Evolutionary conservation across 2,113 vertebrate genomes (phyloP), one percentile per base, ranked within the genome.

Genomic region (Hirundichthys speculiger): DNA sequence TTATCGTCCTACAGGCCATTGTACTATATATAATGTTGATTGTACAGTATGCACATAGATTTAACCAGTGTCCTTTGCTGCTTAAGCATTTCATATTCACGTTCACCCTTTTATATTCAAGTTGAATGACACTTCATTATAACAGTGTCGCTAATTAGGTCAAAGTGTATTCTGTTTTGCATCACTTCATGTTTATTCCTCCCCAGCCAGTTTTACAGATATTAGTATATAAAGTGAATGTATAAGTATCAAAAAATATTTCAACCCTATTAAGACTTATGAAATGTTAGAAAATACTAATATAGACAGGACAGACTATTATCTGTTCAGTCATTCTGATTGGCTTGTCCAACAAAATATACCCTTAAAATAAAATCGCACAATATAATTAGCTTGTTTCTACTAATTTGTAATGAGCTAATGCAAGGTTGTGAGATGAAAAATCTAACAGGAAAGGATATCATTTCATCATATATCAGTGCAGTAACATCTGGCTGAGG

Each of bases 401-500:
- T 64, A 22, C 63, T 34, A 43, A 66, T 75, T 63, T 75, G 45
- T 45, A 40, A 73, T 52, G 30, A 67, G 71, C 65, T 76, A 51
- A 62, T 69, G 69, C 56, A 50, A 72, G 13, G 22, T 42, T 27
- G 20, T 15, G 49, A 73, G 76, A 81, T 80, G 76, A 74, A 61
- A 76, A 9, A 59, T 53, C 25, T 62, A 39, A 58, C 52, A 62
- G 18, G 66, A 79, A 52, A 65, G 56, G 61, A 75, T 86, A 73
- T 47, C 27, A 63, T 82, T 84, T 84, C 61, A 72, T 84, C 62
- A 73, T 80, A 66, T 80, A 73, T 85, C 56, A 77, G 25, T 58
- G 56, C 56, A 66, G 19, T 66, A 84, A 73, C 86, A 89, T 88
- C 82, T 89, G 89, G 74, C 76, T 64, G 30, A 66, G 48, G 79